Evolutionary conservation across 2,888 invertebrate genomes (phyloP), one percentile per base, ranked within the genome.

Genomic region (Cephus sareptanus): DNA sequence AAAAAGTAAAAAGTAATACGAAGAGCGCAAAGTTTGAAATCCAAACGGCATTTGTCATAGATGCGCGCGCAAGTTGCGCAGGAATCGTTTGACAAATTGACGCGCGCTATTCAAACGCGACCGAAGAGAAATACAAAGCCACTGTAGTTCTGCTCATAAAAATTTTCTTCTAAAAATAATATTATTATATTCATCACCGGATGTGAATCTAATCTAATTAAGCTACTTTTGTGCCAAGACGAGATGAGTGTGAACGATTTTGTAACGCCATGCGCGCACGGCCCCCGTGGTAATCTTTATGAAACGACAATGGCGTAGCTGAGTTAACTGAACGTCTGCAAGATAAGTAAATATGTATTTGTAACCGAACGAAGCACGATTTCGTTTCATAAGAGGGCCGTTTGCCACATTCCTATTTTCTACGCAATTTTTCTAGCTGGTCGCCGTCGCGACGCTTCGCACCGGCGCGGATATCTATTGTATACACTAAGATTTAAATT

Each of bases 321-420:
- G n/a, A 6, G 71, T 13, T 30, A 13, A 30, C 11, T n/a, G 31
- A 71, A 71, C 15, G 9, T 30, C 33, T n/a, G 13, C 71, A 31
- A 9, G 15, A 71, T 15, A 6, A 23, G 15, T 40, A 40, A 4
- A 6, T 40, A 15, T 15, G 40, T 40, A n/a, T 33, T 74, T 11
- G 34, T n/a, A 12, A 30, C 4, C 3, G 3, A 35, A 30, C 74
- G 74, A 35, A 34, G 35, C 34, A n/a, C 74, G 71, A 71, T 11
- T 71, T 33, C 31, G 30, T 40, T 40, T 15, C 40, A 40, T 73
- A 76, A 69, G 75, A 79, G 79, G 77, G 69, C 74, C 77, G 79
- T 84, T 78, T 80, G 83, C 81, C 75, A 87, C 83, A 87, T 87
- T 87, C 86, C 87, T 86, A 85, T 85, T 87, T 87, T 87, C 77